phyloP scores from a whole-genome alignment of 1,140 invertebrate species.

The Acarapis woodi region DNA sequence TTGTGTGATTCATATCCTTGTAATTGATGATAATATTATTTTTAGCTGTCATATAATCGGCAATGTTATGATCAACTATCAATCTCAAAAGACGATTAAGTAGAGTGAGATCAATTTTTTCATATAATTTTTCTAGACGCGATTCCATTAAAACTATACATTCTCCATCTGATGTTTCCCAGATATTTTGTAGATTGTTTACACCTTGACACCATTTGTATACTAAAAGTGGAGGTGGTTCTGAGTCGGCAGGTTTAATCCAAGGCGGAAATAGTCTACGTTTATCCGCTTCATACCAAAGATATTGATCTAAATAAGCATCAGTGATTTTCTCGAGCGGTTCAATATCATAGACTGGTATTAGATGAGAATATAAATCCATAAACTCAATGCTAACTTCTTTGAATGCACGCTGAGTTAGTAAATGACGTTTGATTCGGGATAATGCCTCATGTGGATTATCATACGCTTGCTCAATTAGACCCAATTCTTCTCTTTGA shows the following conservation, averaged over 20 bases:
- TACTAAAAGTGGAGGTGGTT: constrained; percentile 82
- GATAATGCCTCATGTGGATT: constrained; percentile 97
- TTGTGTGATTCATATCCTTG: constrained; percentile 99
- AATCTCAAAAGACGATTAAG: constrained; percentile 76
- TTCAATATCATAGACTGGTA: constrained; percentile 96
- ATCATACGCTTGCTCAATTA: constrained; percentile 98
- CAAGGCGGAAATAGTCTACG: constrained; percentile 82
- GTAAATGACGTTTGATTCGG: constrained; percentile 89
- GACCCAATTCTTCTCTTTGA: constrained; percentile 85
- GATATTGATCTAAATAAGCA: constrained; percentile 96
- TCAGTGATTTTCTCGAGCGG: constrained; percentile 98
- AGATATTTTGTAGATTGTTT: constrained; percentile 90
- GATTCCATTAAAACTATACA: constrained; percentile 96
- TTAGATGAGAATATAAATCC: constrained; percentile 94
- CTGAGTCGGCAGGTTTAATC: constrained; percentile 95
- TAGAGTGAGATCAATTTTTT: constrained; percentile 95
- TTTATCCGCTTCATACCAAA: constrained; percentile 99
- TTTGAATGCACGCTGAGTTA: constrained; percentile 93
- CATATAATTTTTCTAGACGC: constrained; percentile 88
- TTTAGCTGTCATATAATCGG: constrained; percentile 99
- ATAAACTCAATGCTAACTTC: constrained; percentile 99
- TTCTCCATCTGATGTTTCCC: constrained; percentile 92
- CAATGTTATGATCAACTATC: constrained; percentile 98
- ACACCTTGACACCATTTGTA: constrained; percentile 99
- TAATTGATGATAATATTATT: constrained; percentile 99